Evolutionary conservation across 1,140 invertebrate species (phyloP), one percentile per base, ranked within the genome.

Genomic region (Drosophila aff.): DNA sequence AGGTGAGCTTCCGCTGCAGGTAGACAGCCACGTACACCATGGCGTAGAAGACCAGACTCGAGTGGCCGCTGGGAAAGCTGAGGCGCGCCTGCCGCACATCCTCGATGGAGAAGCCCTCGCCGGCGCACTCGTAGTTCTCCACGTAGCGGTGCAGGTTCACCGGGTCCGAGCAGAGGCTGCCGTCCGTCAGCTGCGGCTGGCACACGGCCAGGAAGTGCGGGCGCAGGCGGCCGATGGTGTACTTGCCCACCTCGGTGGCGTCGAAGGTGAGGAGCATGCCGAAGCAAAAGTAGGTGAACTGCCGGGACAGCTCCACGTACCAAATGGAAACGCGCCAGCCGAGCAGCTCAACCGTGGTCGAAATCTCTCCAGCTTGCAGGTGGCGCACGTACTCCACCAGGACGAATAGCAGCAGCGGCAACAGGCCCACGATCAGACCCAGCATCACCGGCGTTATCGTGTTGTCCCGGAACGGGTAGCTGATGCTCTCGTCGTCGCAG

Each of bases 401-500:
- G 0, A 86, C 28, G 4, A 92, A 46, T 16, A 92, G 46, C 0
- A 91, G 41, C 1, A 73, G 3, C 0, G 91, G 82, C 66, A 97
- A 92, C 0, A 95, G 94, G 18, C 97, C 92, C 15, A 96, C 95
- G 73, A 96, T 93, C 78, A 97, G 93, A 92, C 97, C 97, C 21
- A 98, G 94, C 93, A 96, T 95, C 53, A 94, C 91, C 74, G 96
- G 97, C 40, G 96, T 96, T 59, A 98, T 95, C 0, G 97, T 98
- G 3, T 97, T 97, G 1, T 94, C 93, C 61, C 95, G 94, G 91
- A 95, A 97, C 9, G 98, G 98, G 93, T 99, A 97, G 66, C 95
- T 95, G 49, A 99, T 95, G 49, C 97, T 97, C 91, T 99, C 97
- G 94, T 99, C 98, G 92, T 98, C 96, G 94, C 98, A 99, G 93